phyloP scores from a whole-genome alignment of 1,140 invertebrate species.

The Meteorus sp. region DNA sequence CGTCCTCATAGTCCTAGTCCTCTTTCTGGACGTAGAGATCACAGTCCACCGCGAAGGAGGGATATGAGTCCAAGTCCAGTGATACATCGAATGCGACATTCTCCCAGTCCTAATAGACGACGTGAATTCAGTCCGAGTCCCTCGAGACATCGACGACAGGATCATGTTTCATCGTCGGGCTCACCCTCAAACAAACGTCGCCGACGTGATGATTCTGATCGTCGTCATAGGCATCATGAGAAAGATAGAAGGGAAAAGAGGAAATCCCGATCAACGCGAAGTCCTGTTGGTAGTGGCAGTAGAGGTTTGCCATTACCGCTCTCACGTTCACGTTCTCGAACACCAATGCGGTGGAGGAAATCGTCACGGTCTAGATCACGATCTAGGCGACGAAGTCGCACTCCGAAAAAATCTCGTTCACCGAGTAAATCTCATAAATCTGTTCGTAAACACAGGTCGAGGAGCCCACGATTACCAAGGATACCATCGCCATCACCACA shows the following conservation, averaged over 20 bases:
- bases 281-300: slow-evolving; percentile 43
- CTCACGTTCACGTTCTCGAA: slow-evolving; percentile 53
- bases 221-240: slow-evolving; percentile 55
- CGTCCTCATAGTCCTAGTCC: slow-evolving; percentile 52
- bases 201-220: slow-evolving; percentile 48
- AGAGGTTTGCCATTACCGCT: no score
- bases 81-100: slow-evolving; percentile 46
- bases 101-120: slow-evolving; percentile 47
- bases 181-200: slow-evolving; percentile 50
- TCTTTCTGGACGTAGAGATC: slow-evolving; percentile 42
- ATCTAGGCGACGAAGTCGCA: slow-evolving; percentile 50
- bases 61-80: slow-evolving; percentile 48
- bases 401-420: slow-evolving; percentile 55
- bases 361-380: slow-evolving; percentile 51
- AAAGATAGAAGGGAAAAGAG: slow-evolving; percentile 54
- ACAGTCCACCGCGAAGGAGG: slow-evolving; percentile 47
- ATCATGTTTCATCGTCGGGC: slow-evolving; percentile 37
- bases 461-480: slow-evolving; percentile 49
- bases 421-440: slow-evolving; percentile 49
- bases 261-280: slow-evolving; percentile 45
- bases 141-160: slow-evolving; percentile 38
- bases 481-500: slow-evolving; percentile 53
- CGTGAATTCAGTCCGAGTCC: slow-evolving; percentile 46
- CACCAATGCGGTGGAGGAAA: slow-evolving; percentile 50
- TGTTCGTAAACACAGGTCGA: slow-evolving; percentile 51